Base-by-base conservation (phyloP, 2,797 vertebrate genomes). In the Ptychadena robeensis region DNA sequence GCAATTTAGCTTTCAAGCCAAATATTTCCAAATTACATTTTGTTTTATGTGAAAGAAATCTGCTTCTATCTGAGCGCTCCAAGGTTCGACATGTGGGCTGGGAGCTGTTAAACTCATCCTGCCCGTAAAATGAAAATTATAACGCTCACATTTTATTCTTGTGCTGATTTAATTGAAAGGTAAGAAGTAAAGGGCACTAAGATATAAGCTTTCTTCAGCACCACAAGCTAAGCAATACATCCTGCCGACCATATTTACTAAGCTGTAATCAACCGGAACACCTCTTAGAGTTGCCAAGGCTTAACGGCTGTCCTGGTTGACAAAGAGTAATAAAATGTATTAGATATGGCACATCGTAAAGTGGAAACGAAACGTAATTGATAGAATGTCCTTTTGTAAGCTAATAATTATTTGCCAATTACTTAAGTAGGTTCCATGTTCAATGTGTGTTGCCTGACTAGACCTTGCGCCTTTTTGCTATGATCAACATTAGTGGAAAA, bases 1-100 rank as follows among this genome's bases (percentile, higher is more conserved):
- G 82, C 77, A 84, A 84, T 84, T 84, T 84, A 84, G 77, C 77
- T 84, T 84, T 84, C 77, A 84, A 84, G 76, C 82, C 77, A 80
- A 84, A 84, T 84, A 84, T 84, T 84, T 84, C 82, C 82, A 84
- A 84, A 84, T 84, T 80, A 84, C 82, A 84, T 80, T 84, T 84
- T 84, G 82, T 84, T 84, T 84, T 53, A 75, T 35, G 63, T 84
- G 82, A 84, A 80, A 84, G 70, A 84, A 84, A 80, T 80, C 77
- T 68, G 77, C 65, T 69, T 80, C 77, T 80, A 75, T 68, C 76
- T 34, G 35, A 80, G 65, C 66, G 44, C 53, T 82, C 53, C n/a
- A 32, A 71, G 68, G 82, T 84, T 84, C 71, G 79, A 61, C 64
- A 27, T 68, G 77, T 75, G 65, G 82, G 82, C 70, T 80, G 59